Evolutionary conservation across 37 sponge, comb jelly and placozoan species (phyloP).

Genomic region (Spongilla lacustris): DNA sequence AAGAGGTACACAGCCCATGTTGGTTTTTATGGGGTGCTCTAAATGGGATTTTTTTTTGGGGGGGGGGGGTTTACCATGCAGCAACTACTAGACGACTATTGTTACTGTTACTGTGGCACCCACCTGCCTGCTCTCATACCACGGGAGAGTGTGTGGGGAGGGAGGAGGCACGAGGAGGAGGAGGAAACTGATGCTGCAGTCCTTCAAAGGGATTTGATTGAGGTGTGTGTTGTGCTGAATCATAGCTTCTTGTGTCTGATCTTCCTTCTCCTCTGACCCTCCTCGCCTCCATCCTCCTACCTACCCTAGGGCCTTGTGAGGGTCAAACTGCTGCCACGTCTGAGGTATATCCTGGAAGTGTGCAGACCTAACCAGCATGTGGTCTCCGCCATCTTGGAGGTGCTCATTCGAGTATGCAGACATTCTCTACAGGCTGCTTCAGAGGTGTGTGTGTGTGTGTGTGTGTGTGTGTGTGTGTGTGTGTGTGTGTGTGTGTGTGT

Average conservation of each 20-base stretch:
- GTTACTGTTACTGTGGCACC: slow-evolving; percentile 18
- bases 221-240: slow-evolving; percentile 12
- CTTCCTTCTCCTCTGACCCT: not conserved
- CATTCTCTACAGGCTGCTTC: slow-evolving; percentile 80
- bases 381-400: slow-evolving; percentile 46
- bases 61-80: not conserved
- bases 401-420: slow-evolving; percentile 63
- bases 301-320: slow-evolving; percentile 64
- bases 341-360: slow-evolving; percentile 83
- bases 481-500: not conserved
- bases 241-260: not conserved
- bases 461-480: too few relatives aligned
- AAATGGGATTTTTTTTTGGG: not conserved
- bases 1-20: slow-evolving; percentile 47
- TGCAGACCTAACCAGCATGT: slow-evolving; percentile 21
- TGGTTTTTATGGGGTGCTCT: not conserved
- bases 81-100: slow-evolving; percentile 39
- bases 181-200: slow-evolving; percentile 44
- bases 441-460: slow-evolving; percentile 50
- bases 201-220: slow-evolving; percentile 60
- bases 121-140: slow-evolving; percentile 41
- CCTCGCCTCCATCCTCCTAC: not conserved
- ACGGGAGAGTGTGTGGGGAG: not conserved
- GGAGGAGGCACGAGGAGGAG: slow-evolving; percentile 24
- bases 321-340: slow-evolving; percentile 66